Base-by-base conservation (phyloP, 2,888 invertebrate genomes). In the Leucoma salicis region DNA sequence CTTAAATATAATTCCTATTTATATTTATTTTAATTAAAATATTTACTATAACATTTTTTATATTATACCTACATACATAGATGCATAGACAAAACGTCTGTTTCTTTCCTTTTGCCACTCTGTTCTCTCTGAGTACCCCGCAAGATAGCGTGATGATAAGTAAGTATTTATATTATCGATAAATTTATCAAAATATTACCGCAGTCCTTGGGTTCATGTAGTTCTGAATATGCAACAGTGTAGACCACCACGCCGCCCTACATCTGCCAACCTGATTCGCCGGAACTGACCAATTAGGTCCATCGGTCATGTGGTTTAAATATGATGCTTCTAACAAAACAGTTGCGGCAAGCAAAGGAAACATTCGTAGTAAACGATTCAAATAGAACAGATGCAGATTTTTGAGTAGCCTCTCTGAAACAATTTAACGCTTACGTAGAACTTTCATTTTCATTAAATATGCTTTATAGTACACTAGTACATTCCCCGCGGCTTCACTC, bases 331-430 rank as follows among this genome's bases (percentile, higher is more conserved):
- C 76, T 1, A 78, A 52, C 0, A 82, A 49, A 0, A 68, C 56
- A 6, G 52, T 61, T 0, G 57, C 45, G 0, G 76, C 80, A 14
- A 81, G 49, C 18, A 80, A 41, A 0, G 82, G 81, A 25, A 80
- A 79, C 70, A 81, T 71, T 1, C 82, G 71, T 3, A 82, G 51
- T 5, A 78, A 43, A 5, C 82, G 71, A 41, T 73, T 66, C 10
- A 80, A 34, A 50, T 79, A 81, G 46, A 79, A 81, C 13, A 72
- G 15, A 39, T 80, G 82, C 0, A 82, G 39, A n/a, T 64, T 78
- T 35, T 66, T 70, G 3, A 79, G 10, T 0, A 81, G 33, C 24
- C 54, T 35, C 15, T 24, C 69, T 69, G 51, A 10, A 57, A 58
- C n/a, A 31, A 31, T 16, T 16, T 6, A 3, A 16, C 6, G 16